Conservation (phyloP, 2,797 vertebrate species). For the Arctocebus calabarensis region DNA sequence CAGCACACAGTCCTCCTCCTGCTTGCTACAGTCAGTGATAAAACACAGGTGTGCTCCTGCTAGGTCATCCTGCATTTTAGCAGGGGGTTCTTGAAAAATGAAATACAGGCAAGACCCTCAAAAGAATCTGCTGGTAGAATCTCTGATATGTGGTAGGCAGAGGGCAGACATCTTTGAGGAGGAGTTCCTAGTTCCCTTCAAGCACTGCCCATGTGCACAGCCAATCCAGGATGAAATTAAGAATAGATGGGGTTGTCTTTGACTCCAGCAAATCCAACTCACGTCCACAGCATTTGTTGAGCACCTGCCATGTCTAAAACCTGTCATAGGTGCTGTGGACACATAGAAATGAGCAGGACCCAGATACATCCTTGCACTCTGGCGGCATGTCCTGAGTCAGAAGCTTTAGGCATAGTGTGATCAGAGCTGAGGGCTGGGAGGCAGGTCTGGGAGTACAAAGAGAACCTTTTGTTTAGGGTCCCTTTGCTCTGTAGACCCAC, state of each 20-base stretch:
- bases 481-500: accelerated
- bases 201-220: background rate
- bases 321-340: background rate
- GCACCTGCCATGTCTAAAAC: background rate
- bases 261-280: background rate
- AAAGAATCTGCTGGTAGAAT: background rate
- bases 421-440: background rate
- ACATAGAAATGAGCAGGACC: background rate
- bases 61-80: background rate
- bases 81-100: background rate
- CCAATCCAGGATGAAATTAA: background rate
- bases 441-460: background rate
- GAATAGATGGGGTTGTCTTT: background rate
- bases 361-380: background rate
- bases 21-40: accelerated
- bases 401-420: accelerated
- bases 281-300: background rate
- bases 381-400: background rate
- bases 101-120: background rate
- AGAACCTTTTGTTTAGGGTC: background rate
- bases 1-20: too few relatives aligned
- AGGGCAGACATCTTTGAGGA: background rate
- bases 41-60: too few relatives aligned
- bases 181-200: background rate
- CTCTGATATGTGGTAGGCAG: background rate